A percentile compares a stretch with the other conserved stretches of the same genome.
Conservation (phyloP, 2,113 vertebrate species). For the Podarcis muralis region DNA sequence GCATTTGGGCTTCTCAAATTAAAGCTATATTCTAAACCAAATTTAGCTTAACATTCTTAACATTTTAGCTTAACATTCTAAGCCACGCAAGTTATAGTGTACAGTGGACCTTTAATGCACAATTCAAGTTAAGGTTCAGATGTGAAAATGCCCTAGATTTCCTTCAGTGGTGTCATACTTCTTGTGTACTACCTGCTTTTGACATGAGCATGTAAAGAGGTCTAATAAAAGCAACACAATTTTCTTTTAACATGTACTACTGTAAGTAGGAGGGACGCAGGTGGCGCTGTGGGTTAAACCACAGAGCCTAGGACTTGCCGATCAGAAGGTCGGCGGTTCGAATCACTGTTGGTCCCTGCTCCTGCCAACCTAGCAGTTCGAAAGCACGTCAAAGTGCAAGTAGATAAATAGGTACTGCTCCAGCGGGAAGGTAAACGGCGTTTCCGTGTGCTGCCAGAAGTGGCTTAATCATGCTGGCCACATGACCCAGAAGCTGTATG, state of each 20-base stretch:
- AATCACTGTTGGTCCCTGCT: too few relatives aligned
- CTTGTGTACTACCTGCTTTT: not conserved
- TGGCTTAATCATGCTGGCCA: too few relatives aligned
- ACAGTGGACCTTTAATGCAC: not conserved
- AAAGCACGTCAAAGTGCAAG: too few relatives aligned
- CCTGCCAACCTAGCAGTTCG: too few relatives aligned
- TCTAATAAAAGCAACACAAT: not conserved
- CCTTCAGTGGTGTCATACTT: not conserved
- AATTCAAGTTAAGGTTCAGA: not conserved
- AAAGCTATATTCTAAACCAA: not conserved
- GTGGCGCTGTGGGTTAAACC: too few relatives aligned
- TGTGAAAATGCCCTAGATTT: not conserved
- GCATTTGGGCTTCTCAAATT: not conserved
- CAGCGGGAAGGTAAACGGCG: too few relatives aligned
- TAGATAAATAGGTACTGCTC: too few relatives aligned
- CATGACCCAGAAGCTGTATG: too few relatives aligned
- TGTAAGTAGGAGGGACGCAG: too few relatives aligned
- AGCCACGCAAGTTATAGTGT: not conserved
- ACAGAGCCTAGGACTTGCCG: too few relatives aligned
- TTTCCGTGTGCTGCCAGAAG: too few relatives aligned
- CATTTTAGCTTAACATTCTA: not conserved
- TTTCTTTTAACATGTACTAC: not conserved
- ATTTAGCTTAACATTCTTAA: not conserved
- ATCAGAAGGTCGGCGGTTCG: too few relatives aligned
- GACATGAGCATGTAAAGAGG: not conserved